phyloP scores from a whole-genome alignment of 1,140 invertebrate genomes.

The Ephestia elutella region DNA sequence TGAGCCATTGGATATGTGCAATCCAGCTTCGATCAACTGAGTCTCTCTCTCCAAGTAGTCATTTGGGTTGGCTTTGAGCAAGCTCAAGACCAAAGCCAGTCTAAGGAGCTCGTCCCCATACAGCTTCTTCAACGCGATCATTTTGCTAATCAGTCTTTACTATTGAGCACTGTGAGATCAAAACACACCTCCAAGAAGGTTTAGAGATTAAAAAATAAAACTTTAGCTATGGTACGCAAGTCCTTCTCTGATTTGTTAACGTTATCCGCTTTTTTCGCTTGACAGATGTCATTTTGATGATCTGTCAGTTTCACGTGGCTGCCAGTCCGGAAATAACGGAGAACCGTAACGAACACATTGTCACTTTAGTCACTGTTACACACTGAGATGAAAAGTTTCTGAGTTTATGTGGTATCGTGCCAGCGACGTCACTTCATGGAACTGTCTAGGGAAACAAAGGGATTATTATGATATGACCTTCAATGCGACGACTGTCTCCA shows the following conservation, averaged over 20 bases:
- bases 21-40: slow-evolving; percentile 54
- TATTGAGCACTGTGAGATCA: slow-evolving; percentile 70
- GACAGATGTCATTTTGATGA: slow-evolving; percentile 58
- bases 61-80: slow-evolving; percentile 83
- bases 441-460: slow-evolving; percentile 15
- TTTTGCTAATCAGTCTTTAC: slow-evolving; percentile 41
- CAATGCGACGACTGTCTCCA: not conserved
- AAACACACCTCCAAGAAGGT: slow-evolving; percentile 21
- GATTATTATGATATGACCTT: slow-evolving; percentile 13
- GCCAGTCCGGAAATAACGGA: slow-evolving; percentile 14
- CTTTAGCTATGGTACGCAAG: slow-evolving; percentile 32
- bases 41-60: slow-evolving; percentile 77
- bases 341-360: slow-evolving; percentile 26
- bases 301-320: slow-evolving; percentile 39
- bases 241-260: slow-evolving; percentile 36
- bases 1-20: slow-evolving; percentile 79
- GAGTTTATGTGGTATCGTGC: slow-evolving; percentile 29
- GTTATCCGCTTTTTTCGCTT: slow-evolving; percentile 53
- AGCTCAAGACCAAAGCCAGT: slow-evolving; percentile 84
- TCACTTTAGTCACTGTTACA: slow-evolving; percentile 40
- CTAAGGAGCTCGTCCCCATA: slow-evolving; percentile 86
- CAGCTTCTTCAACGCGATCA: slow-evolving; percentile 84
- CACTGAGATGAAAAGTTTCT: slow-evolving; percentile 25
- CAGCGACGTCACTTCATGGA: slow-evolving; percentile 24
- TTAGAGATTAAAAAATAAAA: slow-evolving; percentile 14